Evolutionary conservation across 2,888 invertebrate genomes (phyloP).

Genomic region (Eulithis testata): DNA sequence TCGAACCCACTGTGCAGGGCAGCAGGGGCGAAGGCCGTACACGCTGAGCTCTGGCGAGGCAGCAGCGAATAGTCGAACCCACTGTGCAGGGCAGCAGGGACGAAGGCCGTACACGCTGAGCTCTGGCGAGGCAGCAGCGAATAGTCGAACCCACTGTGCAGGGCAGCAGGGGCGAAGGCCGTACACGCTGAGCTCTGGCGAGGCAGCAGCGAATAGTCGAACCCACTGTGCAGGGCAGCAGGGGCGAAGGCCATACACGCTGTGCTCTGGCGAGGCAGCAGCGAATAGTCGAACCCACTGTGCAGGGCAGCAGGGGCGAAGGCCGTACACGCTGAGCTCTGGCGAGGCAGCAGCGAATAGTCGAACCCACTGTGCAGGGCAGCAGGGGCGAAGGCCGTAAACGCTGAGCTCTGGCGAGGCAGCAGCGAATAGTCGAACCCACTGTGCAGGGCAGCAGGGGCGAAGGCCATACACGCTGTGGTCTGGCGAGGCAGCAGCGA

Average conservation of each 20-base stretch:
- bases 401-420: slow-evolving; percentile 29
- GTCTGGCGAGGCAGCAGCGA: slow-evolving; percentile 23
- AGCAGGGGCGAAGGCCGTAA: slow-evolving; percentile 14
- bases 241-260: slow-evolving; percentile 9
- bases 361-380: slow-evolving; percentile 9
- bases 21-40: neutral
- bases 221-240: slow-evolving; percentile 13
- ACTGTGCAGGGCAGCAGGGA: slow-evolving; percentile 19
- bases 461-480: slow-evolving; percentile 17
- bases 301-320: slow-evolving; percentile 17
- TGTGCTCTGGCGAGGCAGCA: slow-evolving; percentile 27
- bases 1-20: neutral
- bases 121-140: slow-evolving; percentile 29
- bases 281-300: slow-evolving; percentile 12
- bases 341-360: slow-evolving; percentile 15
- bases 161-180: neutral
- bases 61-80: slow-evolving; percentile 5
- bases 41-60: slow-evolving; percentile 15
- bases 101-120: slow-evolving; percentile 13
- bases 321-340: slow-evolving; percentile 23
- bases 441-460: slow-evolving; percentile 14
- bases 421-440: slow-evolving; percentile 25
- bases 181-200: slow-evolving; percentile 15
- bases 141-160: neutral
- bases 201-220: slow-evolving; percentile 18